Evolutionary conservation across 2,797 vertebrate species (phyloP).

Genomic region (Rhabdomys pumilio): DNA sequence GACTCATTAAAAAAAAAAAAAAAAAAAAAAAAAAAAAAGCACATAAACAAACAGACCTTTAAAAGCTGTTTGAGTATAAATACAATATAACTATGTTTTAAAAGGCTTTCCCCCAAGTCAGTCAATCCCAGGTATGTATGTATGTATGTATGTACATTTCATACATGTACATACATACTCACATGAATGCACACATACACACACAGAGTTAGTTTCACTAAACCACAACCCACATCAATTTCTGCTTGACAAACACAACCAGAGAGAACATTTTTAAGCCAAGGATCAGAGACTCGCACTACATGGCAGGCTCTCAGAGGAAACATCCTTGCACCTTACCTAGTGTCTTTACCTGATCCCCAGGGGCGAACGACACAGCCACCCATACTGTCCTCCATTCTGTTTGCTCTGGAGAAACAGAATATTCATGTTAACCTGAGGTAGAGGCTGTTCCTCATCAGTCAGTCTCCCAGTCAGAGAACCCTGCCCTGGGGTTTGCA

Average conservation of each 20-base stretch:
- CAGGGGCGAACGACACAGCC: conserved; percentile 92
- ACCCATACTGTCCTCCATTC: conserved; percentile 91
- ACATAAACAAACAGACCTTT: conserved; percentile 20
- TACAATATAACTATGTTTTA: background rate
- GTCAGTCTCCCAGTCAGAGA: conserved; percentile 41
- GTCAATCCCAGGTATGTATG: background rate
- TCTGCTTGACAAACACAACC: background rate
- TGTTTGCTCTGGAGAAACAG: conserved; percentile 89
- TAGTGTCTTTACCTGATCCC: conserved; percentile 90
- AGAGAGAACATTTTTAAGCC: background rate
- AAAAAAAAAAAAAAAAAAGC: background rate
- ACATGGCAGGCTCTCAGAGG: background rate
- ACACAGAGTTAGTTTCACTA: background rate
- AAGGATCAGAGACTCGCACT: background rate
- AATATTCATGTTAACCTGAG: background rate
- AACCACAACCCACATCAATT: conserved; percentile 29
- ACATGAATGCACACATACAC: background rate
- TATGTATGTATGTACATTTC: background rate
- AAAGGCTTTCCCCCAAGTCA: conserved; percentile 11
- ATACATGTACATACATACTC: background rate
- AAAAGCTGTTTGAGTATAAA: conserved; percentile 29
- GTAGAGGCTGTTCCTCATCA: background rate
- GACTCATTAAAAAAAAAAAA: background rate
- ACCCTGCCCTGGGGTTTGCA: background rate
- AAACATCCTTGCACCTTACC: conserved; percentile 82